phyloP scores from a whole-genome alignment of 2,113 vertebrate species.

The Meleagris gallopavo region DNA sequence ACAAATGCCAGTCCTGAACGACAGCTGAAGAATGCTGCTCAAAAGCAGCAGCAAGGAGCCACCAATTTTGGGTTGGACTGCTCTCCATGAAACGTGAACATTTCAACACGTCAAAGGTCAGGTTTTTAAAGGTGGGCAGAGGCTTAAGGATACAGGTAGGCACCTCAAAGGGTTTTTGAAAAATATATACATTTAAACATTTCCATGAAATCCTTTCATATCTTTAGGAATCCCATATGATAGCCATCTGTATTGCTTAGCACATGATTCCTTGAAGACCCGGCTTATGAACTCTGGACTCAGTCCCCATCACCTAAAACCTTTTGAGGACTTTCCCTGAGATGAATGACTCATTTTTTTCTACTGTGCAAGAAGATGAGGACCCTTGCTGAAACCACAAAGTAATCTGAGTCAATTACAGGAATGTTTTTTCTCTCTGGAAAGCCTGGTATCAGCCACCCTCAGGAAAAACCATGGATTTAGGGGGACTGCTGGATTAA shows the following conservation, averaged over 20 bases:
- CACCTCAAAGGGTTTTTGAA: not conserved
- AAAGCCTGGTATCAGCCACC: not conserved
- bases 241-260: accelerated
- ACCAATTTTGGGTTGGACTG: accelerated
- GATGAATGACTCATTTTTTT: not conserved
- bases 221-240: not conserved
- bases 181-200: not conserved
- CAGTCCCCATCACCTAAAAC: not conserved
- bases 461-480: not conserved
- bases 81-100: not conserved
- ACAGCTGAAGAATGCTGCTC: not conserved
- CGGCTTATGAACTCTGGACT: not conserved
- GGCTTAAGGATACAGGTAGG: not conserved
- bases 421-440: not conserved
- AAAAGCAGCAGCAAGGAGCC: not conserved
- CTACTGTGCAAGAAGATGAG: not conserved
- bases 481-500: not conserved
- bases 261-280: not conserved
- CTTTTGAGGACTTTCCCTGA: not conserved
- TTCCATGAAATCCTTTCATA: not conserved
- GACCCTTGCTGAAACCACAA: not conserved
- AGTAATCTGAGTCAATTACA: not conserved
- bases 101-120: not conserved
- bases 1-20: not conserved
- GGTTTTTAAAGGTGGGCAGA: not conserved